These are phyloP conservation scores for Agrotis clavis DNA, from an alignment of 2,888 invertebrate genomes.

Conservation along the genomic window DNA sequence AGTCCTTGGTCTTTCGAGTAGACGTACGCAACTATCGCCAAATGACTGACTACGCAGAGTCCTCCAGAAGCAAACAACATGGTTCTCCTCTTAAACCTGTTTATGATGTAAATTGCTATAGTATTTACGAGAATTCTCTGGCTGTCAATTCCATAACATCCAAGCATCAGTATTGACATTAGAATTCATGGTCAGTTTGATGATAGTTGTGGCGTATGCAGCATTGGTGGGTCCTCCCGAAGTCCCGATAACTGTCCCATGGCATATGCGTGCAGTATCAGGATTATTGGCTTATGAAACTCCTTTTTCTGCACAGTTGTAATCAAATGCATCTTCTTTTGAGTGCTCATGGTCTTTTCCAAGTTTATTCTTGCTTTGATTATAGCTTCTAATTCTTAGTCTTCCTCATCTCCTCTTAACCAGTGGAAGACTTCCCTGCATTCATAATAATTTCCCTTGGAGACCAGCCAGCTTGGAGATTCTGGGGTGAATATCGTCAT, in stretches of 20 bases:
- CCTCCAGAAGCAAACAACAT: conserved; percentile 91
- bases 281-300: conserved; percentile 90
- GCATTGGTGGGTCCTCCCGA: conserved; percentile 93
- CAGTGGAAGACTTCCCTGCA: conserved; percentile 89
- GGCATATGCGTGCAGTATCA: conserved; percentile 91
- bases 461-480: conserved; percentile 92
- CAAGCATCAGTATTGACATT: conserved; percentile 91
- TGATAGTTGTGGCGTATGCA: conserved; percentile 92
- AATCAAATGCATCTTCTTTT: conserved; percentile 55
- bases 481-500: conserved; percentile 88
- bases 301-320: conserved; percentile 78
- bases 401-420: conserved; percentile 88
- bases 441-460: conserved; percentile 86
- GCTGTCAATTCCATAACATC: conserved; percentile 92
- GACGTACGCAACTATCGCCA: conserved; percentile 86
- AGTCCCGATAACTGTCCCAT: conserved; percentile 93
- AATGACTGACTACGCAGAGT: conserved; percentile 90
- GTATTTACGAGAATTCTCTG: conserved; percentile 91
- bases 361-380: conserved; percentile 73
- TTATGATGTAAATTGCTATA: conserved; percentile 91
- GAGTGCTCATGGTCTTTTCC: conserved; percentile 64
- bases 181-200: conserved; percentile 90
- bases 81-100: conserved; percentile 90
- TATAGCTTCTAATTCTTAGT: conserved; percentile 81
- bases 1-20: conserved; percentile 72